phyloP scores from a whole-genome alignment of 2,888 invertebrate genomes.

The Parasteatoda lunata region DNA sequence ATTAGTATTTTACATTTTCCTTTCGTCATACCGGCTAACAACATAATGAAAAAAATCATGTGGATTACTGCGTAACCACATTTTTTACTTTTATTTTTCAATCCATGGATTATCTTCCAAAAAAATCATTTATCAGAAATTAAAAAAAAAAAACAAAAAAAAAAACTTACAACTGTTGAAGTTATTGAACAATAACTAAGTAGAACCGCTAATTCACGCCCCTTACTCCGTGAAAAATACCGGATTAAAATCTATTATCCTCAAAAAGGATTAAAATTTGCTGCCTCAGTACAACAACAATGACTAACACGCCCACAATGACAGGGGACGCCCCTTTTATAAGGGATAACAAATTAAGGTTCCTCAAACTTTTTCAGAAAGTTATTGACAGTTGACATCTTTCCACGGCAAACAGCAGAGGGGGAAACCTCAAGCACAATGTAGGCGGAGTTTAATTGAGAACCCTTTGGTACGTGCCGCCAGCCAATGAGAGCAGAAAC shows the following conservation, averaged over 20 bases:
- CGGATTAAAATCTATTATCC: slow-evolving; percentile 61
- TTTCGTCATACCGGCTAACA: no score
- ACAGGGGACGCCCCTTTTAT: not conserved
- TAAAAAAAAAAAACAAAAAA: no score
- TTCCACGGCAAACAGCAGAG: slow-evolving; percentile 24
- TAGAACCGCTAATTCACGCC: slow-evolving; percentile 14
- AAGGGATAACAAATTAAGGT: not conserved
- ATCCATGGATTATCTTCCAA: no score
- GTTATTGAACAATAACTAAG: not conserved
- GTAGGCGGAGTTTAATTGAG: slow-evolving; percentile 27
- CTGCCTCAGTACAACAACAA: slow-evolving; percentile 61
- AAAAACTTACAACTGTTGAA: no score
- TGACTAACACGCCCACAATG: slow-evolving; percentile 48
- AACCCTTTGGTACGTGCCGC: slow-evolving; percentile 36
- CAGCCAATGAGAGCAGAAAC: slow-evolving; percentile 26
- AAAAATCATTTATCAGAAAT: no score
- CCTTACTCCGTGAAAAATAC: slow-evolving; percentile 14
- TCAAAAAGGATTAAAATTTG: slow-evolving; percentile 40
- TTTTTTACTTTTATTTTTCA: no score
- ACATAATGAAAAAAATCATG: no score
- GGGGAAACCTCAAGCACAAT: not conserved
- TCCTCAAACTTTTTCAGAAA: slow-evolving; percentile 36
- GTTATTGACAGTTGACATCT: slow-evolving; percentile 65
- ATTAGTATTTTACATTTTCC: no score
- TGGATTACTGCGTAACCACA: no score